phyloP scores from a whole-genome alignment of 2,113 vertebrate genomes.

The Heterocephalus glaber region DNA sequence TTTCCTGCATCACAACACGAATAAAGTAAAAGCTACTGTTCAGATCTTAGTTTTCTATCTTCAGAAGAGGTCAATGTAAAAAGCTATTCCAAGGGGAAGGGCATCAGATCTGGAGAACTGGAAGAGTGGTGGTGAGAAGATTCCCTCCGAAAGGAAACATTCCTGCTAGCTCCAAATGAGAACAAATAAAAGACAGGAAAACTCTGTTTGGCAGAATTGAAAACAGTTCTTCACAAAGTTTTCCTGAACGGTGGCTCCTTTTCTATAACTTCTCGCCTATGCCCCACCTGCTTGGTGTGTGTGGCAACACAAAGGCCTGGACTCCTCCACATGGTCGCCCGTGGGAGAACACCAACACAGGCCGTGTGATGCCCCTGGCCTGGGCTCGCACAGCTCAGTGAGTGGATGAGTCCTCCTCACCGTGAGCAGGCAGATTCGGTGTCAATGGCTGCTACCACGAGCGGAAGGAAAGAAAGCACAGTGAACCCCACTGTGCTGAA shows the following conservation, averaged over 20 bases:
- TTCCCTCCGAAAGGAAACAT: not conserved
- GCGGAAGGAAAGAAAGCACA: not conserved
- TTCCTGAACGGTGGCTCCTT: not conserved
- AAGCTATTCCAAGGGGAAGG: not conserved
- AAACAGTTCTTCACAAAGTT: not conserved
- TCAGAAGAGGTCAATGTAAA: not conserved
- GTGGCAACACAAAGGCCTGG: not conserved
- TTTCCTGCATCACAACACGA: too few relatives aligned
- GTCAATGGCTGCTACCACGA: not conserved
- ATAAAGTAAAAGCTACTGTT: not conserved
- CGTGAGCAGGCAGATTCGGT: not conserved
- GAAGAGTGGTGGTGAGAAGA: not conserved
- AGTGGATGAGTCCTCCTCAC: fast-evolving
- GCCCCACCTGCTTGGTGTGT: not conserved
- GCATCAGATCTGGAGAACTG: not conserved
- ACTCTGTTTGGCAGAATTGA: not conserved
- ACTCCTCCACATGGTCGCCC: not conserved
- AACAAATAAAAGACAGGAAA: not conserved
- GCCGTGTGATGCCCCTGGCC: not conserved
- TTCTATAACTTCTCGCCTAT: not conserved
- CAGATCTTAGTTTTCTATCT: not conserved
- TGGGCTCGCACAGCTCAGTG: not conserved
- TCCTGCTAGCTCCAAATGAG: not conserved
- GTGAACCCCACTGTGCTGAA: fast-evolving
- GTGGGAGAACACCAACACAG: not conserved